Evolutionary conservation across 2,113 vertebrate species (phyloP).

Genomic region (Rhodinocichla rosea): DNA sequence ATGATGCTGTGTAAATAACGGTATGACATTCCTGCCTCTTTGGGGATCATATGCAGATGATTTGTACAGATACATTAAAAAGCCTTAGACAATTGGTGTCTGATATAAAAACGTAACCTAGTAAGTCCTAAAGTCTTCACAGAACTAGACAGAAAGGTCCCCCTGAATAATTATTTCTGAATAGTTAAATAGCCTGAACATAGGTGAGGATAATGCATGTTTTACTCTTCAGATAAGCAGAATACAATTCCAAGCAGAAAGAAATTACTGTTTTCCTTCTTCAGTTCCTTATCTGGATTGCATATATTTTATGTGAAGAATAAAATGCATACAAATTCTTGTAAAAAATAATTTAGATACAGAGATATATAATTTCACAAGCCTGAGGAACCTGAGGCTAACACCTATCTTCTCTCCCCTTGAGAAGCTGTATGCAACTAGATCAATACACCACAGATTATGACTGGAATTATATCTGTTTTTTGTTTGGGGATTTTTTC

Average conservation of each 20-base stretch:
- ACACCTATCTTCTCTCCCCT: not conserved
- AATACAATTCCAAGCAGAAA: not conserved
- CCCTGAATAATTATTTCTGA: not conserved
- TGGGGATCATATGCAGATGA: not conserved
- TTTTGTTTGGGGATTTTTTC: not conserved
- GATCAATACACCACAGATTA: not conserved
- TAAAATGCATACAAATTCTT: not conserved
- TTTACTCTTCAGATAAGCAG: not conserved
- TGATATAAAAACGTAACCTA: not conserved
- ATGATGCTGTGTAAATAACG: not conserved
- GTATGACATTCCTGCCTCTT: not conserved
- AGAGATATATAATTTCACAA: not conserved
- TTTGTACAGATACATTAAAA: not conserved
- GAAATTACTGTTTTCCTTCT: not conserved
- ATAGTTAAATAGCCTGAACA: not conserved
- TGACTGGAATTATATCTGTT: not conserved
- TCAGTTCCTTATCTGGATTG: not conserved
- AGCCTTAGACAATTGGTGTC: not conserved
- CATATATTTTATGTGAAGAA: not conserved
- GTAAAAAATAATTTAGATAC: not conserved
- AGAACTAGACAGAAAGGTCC: not conserved
- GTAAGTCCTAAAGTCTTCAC: not conserved
- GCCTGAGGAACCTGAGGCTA: not conserved
- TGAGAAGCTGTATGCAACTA: not conserved
- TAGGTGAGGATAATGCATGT: not conserved